Evolutionary conservation across 2,797 vertebrate genomes (phyloP), one percentile per base, ranked within the genome.

Genomic region (Artibeus jamaicensis): DNA sequence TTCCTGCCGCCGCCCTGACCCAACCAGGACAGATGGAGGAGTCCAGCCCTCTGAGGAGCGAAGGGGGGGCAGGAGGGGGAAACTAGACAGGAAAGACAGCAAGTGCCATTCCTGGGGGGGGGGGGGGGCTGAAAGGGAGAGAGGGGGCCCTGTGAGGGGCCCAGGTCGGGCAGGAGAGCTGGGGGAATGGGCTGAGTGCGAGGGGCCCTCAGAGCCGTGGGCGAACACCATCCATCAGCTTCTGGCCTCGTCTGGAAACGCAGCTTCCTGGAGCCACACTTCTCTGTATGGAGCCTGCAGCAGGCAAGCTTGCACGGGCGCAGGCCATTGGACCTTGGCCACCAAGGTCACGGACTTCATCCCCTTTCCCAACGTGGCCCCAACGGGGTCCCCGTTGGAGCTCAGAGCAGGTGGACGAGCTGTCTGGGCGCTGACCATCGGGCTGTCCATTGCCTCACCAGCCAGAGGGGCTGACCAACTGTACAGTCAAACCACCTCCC

Each of bases 301-400:
- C 11, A 42, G 14, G 22, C 15, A 6, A 1, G 1, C 9, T 2
- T 21, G 5, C 12, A 2, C 3, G 11, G 32, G 22, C 12, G 5
- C 32, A 2, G 4, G 14, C 32, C 62, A 3, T 50, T 32, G 67
- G 48, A 39, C 34, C 34, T 14, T 26, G 62, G 21, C 48, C 70
- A 57, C 81, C 50, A n/a, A 53, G 11, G 8, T 50, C 67, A 2
- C 14, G 7, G 12, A 14, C 8, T 67, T 5, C 1, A 4, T 62
- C 70, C 39, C 32, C 62, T 84, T 90, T 87, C 46, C 86, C 83
- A 37, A 0, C 4, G 2, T 29, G 57, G 46, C 34, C 67, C 18
- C 21, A 15, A 34, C 9, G 4, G 57, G n/a, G 21, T 6, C n/a
- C 50, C 73, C 9, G 4, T 5, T 2, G 39, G 32, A 85, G 42